Evolutionary conservation across 2,797 vertebrate species (phyloP), one percentile per base, ranked within the genome.

Genomic region (Chaetophractus vellerosus): DNA sequence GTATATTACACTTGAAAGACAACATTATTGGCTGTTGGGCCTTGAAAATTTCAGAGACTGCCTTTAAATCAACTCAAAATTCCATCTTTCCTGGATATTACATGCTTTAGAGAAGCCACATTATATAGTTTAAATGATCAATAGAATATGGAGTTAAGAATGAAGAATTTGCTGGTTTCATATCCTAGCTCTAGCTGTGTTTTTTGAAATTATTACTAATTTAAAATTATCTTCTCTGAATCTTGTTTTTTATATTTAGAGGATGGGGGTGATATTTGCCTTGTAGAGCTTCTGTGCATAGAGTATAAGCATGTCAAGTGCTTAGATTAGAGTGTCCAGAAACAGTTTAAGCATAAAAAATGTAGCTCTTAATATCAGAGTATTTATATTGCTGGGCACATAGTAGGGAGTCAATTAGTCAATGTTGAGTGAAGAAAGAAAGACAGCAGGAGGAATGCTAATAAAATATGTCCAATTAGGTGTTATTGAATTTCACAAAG

Each of bases 401-500:
- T 7, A 68, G 12, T 14, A 59, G 52, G 57, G 28, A 90, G 33
- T 91, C 61, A 33, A 36, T 63, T 61, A 64, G 38, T 88, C 41
- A 94, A 3, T 23, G 63, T 10, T 31, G 6, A 23, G 52, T 38
- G 71, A 86, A 86, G 31, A 68, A 88, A 90, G 36, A 86, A 72
- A 90, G 14, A 28, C 36, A 75, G 66, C 1, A 72, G 83, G 19
- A 90, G 14, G 7, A 38, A 23, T 11, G 26, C 9, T 68, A 88
- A 95, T 24, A 38, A 85, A 78, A n/a, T 50, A 4, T 14, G 78
- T 50, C 50, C 33, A 78, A 26, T 78, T 64, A 91, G 69, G 38
- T 55, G 14, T 36, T 81, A 74, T 9, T 63, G 36, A 63, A 88
- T 76, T 82, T 92, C 88, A 93, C 86, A 52, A 95, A 96, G 84